A percentile compares a stretch with the other conserved stretches of the same genome.
phyloP scores from a whole-genome alignment of 2,113 vertebrate genomes.

The Anolis sagrei region DNA sequence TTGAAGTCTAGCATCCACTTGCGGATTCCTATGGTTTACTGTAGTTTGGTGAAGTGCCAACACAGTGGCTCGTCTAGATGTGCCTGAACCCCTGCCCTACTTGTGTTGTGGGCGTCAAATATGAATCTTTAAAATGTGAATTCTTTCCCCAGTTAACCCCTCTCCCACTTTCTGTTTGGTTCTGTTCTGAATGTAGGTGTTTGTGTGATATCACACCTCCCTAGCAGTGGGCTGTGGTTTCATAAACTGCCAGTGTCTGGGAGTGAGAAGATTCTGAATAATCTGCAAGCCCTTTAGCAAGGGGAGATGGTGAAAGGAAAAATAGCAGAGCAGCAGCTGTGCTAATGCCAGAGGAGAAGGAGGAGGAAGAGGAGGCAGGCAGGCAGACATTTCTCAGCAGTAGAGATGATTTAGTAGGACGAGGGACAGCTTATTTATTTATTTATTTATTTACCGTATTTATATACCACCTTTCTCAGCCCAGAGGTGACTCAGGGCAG shows the following conservation, averaged over 20 bases:
- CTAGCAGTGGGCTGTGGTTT: constrained; percentile 4
- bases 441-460: too few species aligned
- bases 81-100: too few species aligned
- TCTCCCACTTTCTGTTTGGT: neutral
- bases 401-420: neutral
- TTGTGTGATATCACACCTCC: fast-evolving
- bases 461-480: too few species aligned
- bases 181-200: neutral
- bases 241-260: constrained; percentile 39
- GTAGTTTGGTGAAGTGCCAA: fast-evolving
- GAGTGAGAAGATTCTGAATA: neutral
- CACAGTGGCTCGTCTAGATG: neutral
- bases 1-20: neutral
- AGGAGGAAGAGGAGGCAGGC: fast-evolving
- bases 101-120: neutral
- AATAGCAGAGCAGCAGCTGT: neutral
- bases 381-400: neutral
- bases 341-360: constrained; percentile 9
- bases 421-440: neutral
- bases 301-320: neutral
- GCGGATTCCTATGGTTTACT: constrained; percentile 18
- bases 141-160: neutral
- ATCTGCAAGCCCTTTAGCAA: neutral
- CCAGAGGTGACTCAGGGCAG: too few species aligned
- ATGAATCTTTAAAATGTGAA: neutral